Conservation (phyloP, 2,888 invertebrate species). For the Lasioglossum villosulum region DNA sequence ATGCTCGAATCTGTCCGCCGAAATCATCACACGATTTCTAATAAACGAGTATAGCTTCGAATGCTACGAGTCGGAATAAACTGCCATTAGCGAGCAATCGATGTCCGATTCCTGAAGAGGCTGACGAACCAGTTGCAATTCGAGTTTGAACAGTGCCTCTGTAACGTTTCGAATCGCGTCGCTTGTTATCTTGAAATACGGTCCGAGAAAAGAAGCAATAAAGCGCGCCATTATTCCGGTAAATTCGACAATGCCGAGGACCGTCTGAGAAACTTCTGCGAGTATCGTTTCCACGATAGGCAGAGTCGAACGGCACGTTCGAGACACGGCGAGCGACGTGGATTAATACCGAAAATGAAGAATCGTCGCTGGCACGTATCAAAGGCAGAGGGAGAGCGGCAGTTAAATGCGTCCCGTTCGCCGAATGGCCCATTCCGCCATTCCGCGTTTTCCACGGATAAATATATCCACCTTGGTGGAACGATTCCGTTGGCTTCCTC, state of each 20-base stretch:
- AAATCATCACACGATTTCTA: too few species aligned
- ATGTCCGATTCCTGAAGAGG: neutral
- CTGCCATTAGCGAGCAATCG: neutral
- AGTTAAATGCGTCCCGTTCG: slow-evolving; percentile 23
- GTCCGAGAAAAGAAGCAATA: neutral
- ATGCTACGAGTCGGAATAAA: neutral
- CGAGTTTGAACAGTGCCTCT: neutral
- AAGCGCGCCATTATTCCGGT: neutral
- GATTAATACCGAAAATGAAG: slow-evolving; percentile 56
- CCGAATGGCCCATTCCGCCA: neutral
- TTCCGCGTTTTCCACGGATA: slow-evolving; percentile 28
- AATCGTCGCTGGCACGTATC: slow-evolving; percentile 46
- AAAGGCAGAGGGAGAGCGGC: neutral
- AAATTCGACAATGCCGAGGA: neutral
- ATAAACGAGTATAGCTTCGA: neutral
- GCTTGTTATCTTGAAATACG: neutral
- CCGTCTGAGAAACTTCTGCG: neutral
- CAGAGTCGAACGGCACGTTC: neutral
- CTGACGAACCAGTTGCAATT: neutral
- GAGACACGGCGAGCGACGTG: slow-evolving; percentile 13
- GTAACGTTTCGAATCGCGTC: neutral
- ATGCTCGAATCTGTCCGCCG: too few species aligned
- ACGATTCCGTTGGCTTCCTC: slow-evolving; percentile 9
- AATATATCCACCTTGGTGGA: slow-evolving; percentile 29
- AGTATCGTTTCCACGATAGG: neutral